Percentiles rank a stretch among this genome's conserved stretches.
Evolutionary conservation across 2,113 vertebrate genomes (phyloP).

Genomic region (Stigmatopora argus): DNA sequence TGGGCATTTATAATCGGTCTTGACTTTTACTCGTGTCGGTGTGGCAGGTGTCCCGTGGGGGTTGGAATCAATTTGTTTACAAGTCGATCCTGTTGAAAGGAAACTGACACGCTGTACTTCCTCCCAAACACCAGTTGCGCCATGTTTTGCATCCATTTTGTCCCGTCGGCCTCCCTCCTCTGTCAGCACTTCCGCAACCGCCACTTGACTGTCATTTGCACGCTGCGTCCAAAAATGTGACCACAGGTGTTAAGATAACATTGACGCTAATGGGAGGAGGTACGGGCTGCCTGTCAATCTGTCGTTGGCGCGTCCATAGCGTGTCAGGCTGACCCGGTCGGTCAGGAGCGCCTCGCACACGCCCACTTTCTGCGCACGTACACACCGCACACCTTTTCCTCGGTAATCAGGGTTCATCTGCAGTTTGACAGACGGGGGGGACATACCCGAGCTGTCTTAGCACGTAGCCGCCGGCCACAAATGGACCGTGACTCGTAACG

Average conservation of each 20-base stretch:
- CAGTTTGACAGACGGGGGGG: constrained; percentile 39
- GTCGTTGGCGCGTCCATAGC: constrained; percentile 21
- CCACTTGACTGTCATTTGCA: constrained; percentile 53
- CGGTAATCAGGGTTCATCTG: constrained; percentile 44
- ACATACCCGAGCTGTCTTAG: constrained; percentile 34
- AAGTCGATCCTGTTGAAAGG: constrained; percentile 46
- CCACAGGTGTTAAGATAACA: constrained; percentile 42
- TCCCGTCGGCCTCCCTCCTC: constrained; percentile 40
- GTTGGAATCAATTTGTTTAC: constrained; percentile 62
- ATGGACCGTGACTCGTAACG: constrained; percentile 12
- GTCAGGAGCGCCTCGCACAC: neutral
- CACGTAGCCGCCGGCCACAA: constrained; percentile 21
- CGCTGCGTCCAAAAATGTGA: constrained; percentile 22
- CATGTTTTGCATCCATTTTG: constrained; percentile 69
- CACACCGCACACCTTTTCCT: constrained; percentile 8
- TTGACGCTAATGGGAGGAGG: constrained; percentile 34
- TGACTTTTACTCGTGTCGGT: neutral
- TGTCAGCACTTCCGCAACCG: constrained; percentile 40
- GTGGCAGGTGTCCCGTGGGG: constrained; percentile 47
- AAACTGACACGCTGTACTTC: constrained; percentile 42
- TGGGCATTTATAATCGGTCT: no score
- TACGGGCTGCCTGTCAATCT: constrained; percentile 23
- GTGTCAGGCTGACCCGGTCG: constrained; percentile 22
- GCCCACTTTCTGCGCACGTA: constrained; percentile 6
- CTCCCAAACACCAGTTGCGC: constrained; percentile 60